Conservation (phyloP, 2,888 invertebrate species). For the Cloeon dipterum region DNA sequence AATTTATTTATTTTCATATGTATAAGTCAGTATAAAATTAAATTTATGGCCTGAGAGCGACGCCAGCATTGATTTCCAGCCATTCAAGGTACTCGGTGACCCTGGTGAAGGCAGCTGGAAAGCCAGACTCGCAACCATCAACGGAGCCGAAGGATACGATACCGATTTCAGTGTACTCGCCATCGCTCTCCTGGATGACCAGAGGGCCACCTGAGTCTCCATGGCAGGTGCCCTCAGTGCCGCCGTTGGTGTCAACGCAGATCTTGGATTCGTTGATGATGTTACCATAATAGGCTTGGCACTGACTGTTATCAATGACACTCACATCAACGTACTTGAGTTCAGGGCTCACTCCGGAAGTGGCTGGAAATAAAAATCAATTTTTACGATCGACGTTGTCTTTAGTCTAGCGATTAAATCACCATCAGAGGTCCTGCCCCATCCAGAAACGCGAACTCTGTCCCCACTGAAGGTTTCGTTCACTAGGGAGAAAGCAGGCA, state of each 20-base stretch:
- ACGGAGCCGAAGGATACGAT: conserved; percentile 16
- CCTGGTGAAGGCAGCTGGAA: conserved; percentile 18
- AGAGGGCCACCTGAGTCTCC: conserved; percentile 13
- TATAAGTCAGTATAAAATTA: no score
- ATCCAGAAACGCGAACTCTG: neutral
- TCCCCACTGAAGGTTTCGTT: neutral
- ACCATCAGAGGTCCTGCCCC: conserved; percentile 4
- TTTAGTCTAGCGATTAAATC: no score
- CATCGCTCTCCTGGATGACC: conserved; percentile 13
- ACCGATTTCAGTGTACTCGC: conserved; percentile 12
- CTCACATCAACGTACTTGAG: conserved; percentile 12
- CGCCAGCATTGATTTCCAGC: conserved; percentile 13
- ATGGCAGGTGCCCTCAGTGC: conserved; percentile 14
- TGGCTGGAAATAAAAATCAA: conserved; percentile 4
- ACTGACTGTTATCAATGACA: conserved; percentile 15
- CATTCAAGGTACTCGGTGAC: conserved; percentile 16
- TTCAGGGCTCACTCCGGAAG: conserved; percentile 4
- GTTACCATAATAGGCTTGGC: conserved; percentile 11
- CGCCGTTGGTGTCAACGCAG: conserved; percentile 15
- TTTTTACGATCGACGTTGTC: no score
- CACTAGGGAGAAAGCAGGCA: conserved; percentile 1
- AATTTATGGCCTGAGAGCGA: conserved; percentile 6
- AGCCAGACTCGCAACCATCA: conserved; percentile 16
- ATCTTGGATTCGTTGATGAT: conserved; percentile 13
- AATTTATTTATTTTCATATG: no score